phyloP scores from a whole-genome alignment of 1,140 invertebrate species.

The Leptinotarsa lineolata region DNA sequence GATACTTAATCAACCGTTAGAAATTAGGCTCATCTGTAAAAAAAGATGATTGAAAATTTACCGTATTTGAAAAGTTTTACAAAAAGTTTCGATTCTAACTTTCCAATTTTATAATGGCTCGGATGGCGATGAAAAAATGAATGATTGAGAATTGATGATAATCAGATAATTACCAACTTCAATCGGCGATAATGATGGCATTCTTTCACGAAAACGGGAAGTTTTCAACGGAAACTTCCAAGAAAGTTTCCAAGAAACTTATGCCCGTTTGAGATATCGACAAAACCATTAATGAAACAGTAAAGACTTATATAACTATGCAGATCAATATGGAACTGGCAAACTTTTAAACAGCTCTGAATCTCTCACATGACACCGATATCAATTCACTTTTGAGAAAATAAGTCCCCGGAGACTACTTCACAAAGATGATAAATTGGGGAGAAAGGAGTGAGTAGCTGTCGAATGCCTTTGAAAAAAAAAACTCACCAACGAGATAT shows the following conservation, averaged over 20 bases:
- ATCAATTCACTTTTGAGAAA: no score
- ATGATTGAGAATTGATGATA: constrained; percentile 3
- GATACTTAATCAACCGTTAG: not conserved
- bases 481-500: no score
- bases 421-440: no score
- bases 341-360: no score
- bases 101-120: not conserved
- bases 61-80: not conserved
- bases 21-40: not conserved
- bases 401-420: no score
- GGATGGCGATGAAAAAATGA: not conserved
- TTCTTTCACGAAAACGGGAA: not conserved
- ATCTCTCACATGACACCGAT: no score
- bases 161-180: not conserved
- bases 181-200: not conserved
- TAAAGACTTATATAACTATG: no score
- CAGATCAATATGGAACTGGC: no score
- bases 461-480: no score
- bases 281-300: no score
- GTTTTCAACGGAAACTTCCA: not conserved
- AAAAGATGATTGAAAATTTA: not conserved
- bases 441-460: no score
- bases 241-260: not conserved
- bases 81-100: not conserved
- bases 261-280: not conserved